Evolutionary conservation across 2,797 vertebrate genomes (phyloP).

Genomic region (Limnodromus scolopaceus): DNA sequence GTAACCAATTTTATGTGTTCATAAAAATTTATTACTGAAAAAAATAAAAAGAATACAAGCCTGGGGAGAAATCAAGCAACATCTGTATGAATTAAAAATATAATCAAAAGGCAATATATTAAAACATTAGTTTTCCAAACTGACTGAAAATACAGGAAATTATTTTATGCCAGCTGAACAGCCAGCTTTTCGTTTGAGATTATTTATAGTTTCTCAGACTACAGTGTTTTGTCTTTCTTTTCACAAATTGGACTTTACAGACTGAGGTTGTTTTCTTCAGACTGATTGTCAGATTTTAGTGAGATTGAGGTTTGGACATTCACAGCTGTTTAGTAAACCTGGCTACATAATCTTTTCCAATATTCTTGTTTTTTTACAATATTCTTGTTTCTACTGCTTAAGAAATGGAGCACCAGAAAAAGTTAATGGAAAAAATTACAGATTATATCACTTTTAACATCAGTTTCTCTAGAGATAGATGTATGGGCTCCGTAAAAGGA

Average conservation of each 20-base stretch:
- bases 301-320: not conserved
- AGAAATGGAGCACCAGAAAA: not conserved
- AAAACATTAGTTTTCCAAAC: not conserved
- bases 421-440: not conserved
- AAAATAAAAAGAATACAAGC: not conserved
- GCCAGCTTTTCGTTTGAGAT: not conserved
- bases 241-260: not conserved
- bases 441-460: not conserved
- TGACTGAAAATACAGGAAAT: not conserved
- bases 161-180: conserved; percentile 3
- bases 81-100: not conserved
- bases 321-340: not conserved
- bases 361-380: not conserved
- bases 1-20: not conserved
- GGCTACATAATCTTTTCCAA: not conserved
- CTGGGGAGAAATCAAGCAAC: not conserved
- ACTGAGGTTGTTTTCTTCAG: not conserved
- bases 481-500: not conserved
- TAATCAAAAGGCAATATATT: not conserved
- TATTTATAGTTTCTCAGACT: conserved; percentile 28
- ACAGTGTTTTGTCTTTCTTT: not conserved
- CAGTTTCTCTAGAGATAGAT: not conserved
- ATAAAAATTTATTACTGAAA: not conserved
- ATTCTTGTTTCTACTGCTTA: not conserved
- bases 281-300: not conserved